These are phyloP conservation scores for Rhaphigaster nebulosa DNA, from an alignment of 2,888 invertebrate species.

Conservation along the genomic window DNA sequence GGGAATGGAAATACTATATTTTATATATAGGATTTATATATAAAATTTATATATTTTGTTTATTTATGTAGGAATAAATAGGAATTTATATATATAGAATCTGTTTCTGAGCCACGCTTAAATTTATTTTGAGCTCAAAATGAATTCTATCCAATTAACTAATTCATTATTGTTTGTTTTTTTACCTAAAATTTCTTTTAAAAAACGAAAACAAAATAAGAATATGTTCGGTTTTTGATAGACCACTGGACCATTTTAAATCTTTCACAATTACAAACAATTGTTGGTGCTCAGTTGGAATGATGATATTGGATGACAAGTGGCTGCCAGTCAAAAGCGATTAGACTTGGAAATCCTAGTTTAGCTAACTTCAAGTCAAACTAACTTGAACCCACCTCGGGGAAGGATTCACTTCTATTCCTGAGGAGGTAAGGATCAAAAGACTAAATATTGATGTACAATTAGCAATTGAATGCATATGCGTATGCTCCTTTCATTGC, in stretches of 20 bases:
- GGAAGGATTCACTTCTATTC: not conserved
- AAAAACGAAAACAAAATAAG: too few relatives aligned
- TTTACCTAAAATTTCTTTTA: not conserved
- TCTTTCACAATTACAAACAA: not conserved
- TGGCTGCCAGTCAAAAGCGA: not conserved
- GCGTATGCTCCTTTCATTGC: too few relatives aligned
- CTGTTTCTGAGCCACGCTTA: not conserved
- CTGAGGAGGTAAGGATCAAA: too few relatives aligned
- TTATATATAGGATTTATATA: not conserved
- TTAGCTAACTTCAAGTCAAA: not conserved
- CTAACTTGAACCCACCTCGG: not conserved
- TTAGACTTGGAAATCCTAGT: not conserved
- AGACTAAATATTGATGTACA: too few relatives aligned
- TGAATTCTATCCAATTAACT: not conserved
- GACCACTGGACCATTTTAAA: too few relatives aligned
- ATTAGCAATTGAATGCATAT: too few relatives aligned
- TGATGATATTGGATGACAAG: not conserved
- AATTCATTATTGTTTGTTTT: not conserved
- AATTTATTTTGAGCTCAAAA: not conserved
- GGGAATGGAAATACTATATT: not conserved
- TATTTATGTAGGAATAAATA: too few relatives aligned
- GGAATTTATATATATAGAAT: too few relatives aligned
- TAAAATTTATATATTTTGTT: too few relatives aligned
- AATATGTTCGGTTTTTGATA: too few relatives aligned
- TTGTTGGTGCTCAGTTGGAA: not conserved